Evolutionary conservation across 35 echinoderm and acorn worm species (phyloP).

Genomic region (Patiria miniata): DNA sequence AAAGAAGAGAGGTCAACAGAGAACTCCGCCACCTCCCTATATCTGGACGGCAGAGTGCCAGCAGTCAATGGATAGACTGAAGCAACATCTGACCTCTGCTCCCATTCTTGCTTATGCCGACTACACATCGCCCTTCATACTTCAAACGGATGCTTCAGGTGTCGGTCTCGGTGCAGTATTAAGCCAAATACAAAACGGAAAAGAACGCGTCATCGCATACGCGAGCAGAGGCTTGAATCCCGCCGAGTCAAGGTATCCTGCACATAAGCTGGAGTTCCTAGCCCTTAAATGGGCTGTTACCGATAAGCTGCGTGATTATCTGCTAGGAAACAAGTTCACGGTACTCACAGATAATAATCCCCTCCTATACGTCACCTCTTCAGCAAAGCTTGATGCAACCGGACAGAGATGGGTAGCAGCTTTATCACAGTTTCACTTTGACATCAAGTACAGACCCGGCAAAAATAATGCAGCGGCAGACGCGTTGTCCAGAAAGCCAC

Average conservation of each 20-base stretch:
- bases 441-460: slow-evolving; percentile 25
- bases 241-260: too few species aligned
- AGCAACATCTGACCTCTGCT: slow-evolving; percentile 38
- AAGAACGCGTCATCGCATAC: slow-evolving; percentile 55
- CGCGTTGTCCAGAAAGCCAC: slow-evolving; percentile 28
- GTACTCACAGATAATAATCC: slow-evolving; percentile 58
- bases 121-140: slow-evolving; percentile 40
- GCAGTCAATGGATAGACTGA: slow-evolving; percentile 26
- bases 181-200: slow-evolving; percentile 47
- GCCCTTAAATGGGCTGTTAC: slow-evolving; percentile 79
- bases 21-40: too few species aligned
- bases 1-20: too few species aligned
- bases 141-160: slow-evolving; percentile 50
- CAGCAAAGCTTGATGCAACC: slow-evolving; percentile 37
- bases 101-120: slow-evolving; percentile 57
- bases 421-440: slow-evolving; percentile 1
- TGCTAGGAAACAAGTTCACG: too few species aligned
- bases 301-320: slow-evolving; percentile 67
- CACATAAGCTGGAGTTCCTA: too few species aligned
- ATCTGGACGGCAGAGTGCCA: too few species aligned
- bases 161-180: slow-evolving; percentile 66
- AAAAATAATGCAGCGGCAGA: slow-evolving; percentile 36
- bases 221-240: slow-evolving; percentile 53
- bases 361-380: slow-evolving; percentile 18
- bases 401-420: too few species aligned